phyloP scores from a whole-genome alignment of 2,797 vertebrate genomes.

The Onychomys leucogaster region DNA sequence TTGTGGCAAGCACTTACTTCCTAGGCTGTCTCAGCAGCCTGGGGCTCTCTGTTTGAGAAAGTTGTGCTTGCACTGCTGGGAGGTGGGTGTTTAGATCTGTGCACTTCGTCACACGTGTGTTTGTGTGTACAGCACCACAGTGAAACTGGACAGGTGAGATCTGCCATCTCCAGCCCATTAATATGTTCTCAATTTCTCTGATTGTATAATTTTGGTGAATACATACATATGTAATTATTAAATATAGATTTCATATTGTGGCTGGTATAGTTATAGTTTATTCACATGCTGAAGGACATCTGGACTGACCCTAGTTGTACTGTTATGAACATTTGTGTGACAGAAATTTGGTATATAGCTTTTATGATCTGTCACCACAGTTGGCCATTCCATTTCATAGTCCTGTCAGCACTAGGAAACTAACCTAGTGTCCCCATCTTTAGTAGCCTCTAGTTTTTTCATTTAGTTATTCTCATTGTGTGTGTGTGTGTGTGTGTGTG shows the following conservation, averaged over 20 bases:
- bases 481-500: too few species aligned
- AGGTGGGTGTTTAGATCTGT: neutral
- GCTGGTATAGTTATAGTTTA: neutral
- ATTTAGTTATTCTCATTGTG: neutral
- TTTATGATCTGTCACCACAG: neutral
- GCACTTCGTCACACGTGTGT: neutral
- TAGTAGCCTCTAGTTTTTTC: neutral
- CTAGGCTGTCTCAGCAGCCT: neutral
- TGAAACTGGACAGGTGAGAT: neutral
- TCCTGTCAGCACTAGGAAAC: neutral
- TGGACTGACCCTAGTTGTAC: neutral
- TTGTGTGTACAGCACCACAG: neutral
- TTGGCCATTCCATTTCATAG: neutral
- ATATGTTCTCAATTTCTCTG: neutral
- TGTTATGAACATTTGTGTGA: neutral
- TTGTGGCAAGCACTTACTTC: neutral
- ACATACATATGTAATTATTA: neutral
- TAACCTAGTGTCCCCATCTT: neutral
- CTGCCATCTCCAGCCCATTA: too few species aligned
- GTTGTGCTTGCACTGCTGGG: neutral
- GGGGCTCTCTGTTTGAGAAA: neutral
- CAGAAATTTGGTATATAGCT: neutral
- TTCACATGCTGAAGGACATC: neutral
- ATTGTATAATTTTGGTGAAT: neutral
- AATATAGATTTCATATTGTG: neutral